phyloP scores from a whole-genome alignment of 2,888 invertebrate species.

The Campoletis raptor region DNA sequence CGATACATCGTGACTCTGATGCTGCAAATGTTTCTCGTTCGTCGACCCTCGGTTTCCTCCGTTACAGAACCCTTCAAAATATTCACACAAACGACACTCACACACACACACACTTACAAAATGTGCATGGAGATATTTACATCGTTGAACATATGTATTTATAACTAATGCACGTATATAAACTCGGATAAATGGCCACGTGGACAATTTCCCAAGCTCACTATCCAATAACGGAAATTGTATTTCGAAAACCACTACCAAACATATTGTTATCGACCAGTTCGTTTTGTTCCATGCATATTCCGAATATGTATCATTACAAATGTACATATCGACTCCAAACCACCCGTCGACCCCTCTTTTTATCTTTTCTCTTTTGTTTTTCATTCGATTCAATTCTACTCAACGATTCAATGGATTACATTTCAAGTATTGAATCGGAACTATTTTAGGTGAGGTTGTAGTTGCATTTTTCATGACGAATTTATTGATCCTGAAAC shows the following conservation, averaged over 20 bases:
- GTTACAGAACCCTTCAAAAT: background rate
- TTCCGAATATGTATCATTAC: conserved; percentile 12
- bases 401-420: background rate
- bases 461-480: background rate
- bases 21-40: conserved; percentile 27
- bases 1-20: conserved; percentile 65
- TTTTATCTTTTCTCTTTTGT: background rate
- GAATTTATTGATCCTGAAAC: background rate
- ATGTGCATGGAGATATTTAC: background rate
- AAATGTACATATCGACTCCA: background rate
- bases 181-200: conserved; percentile 8
- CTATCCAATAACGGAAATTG: conserved; percentile 66
- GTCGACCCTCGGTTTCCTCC: conserved; percentile 28
- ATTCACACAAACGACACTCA: background rate
- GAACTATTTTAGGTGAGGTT: background rate
- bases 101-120: background rate
- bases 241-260: conserved; percentile 41
- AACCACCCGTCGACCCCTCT: background rate
- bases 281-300: conserved; percentile 13
- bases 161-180: conserved; percentile 14
- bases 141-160: conserved; percentile 6
- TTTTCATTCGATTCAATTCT: background rate
- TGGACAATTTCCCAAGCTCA: conserved; percentile 21
- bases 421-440: background rate
- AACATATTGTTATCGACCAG: background rate